Conservation (phyloP, 2,113 vertebrate species). For the Gambusia holbrooki region DNA sequence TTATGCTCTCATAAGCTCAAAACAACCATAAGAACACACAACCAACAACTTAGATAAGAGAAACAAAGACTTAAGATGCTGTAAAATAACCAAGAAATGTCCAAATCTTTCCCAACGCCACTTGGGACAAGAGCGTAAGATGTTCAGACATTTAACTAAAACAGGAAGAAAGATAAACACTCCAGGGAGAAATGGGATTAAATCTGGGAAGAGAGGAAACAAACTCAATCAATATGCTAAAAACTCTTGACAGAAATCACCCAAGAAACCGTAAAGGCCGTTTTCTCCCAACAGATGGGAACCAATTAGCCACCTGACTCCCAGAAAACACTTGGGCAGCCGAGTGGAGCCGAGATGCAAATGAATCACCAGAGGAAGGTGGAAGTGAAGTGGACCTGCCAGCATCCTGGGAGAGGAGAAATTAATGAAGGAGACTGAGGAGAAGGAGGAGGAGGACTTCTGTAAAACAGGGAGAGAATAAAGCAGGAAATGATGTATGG, state of each 20-base stretch:
- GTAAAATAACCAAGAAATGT: neutral
- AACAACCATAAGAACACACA: neutral
- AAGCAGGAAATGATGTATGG: constrained; percentile 52
- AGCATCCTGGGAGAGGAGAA: constrained; percentile 49
- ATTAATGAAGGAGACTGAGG: constrained; percentile 55
- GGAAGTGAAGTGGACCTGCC: constrained; percentile 41
- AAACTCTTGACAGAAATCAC: constrained; percentile 62
- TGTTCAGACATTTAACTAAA: neutral
- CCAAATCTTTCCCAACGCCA: neutral
- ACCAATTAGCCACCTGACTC: constrained; percentile 77
- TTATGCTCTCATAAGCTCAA: neutral
- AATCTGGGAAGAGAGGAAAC: neutral
- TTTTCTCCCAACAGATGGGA: constrained; percentile 73
- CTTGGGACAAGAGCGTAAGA: no score
- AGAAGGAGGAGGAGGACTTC: constrained; percentile 23
- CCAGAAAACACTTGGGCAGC: constrained; percentile 69
- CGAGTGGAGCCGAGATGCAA: constrained; percentile 65
- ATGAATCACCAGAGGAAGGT: constrained; percentile 59
- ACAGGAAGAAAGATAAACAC: neutral
- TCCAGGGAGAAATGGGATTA: neutral
- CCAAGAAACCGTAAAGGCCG: constrained; percentile 44
- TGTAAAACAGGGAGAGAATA: constrained; percentile 42
- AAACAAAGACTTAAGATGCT: neutral
- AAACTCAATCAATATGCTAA: constrained; percentile 42
- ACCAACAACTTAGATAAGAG: neutral